Base-by-base conservation (phyloP, 2,113 vertebrate species). In the Ifrita kowaldi region DNA sequence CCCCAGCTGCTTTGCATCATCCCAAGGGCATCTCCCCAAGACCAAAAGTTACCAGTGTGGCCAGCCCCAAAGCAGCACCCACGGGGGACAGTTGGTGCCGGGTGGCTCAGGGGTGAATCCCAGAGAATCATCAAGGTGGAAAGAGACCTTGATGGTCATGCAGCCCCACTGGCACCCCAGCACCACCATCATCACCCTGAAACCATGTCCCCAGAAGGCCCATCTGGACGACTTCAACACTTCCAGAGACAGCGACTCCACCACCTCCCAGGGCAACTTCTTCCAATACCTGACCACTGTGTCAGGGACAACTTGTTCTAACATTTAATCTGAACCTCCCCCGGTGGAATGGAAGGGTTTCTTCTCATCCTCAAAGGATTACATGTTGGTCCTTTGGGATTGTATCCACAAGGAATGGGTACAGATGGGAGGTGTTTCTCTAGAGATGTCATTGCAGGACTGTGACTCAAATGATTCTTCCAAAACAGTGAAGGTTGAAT, bases 361-460 rank as follows among this genome's bases (percentile, higher is more conserved):
- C 16, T 24, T 65, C 30, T 85, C 35, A 75, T 57, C 8, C 24
- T 57, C 35, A 23, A 84, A 65, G 59, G 28, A 64, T 65, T n/a
- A 41, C 19, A 7, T 41, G 42, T 30, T n/a, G 42, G 24, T 65
- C 24, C 35, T 85, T 16, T n/a, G 42, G 70, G 83, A 49, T 20
- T 41, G 10, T 41, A 17, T 21, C 24, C 13, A 3, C 23, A 26
- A 30, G 60, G 60, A 85, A 41, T 41, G 59, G 41, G 50, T 19
- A 39, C 12, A 18, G 22, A 20, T 19, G 32, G 35, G n/a, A 57
- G 24, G 19, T 7, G 16, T 13, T 65, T 28, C 42, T 75, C 35
- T 32, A 47, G 50, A 13, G 19, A 47, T 0, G 0, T 56, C n/a
- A 15, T 50, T 74, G 49, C 49, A 55, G 49, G n/a, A 64, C 23